Conservation (phyloP, 1,140 invertebrate species). For the Trachymyrmex septentrionalis region DNA sequence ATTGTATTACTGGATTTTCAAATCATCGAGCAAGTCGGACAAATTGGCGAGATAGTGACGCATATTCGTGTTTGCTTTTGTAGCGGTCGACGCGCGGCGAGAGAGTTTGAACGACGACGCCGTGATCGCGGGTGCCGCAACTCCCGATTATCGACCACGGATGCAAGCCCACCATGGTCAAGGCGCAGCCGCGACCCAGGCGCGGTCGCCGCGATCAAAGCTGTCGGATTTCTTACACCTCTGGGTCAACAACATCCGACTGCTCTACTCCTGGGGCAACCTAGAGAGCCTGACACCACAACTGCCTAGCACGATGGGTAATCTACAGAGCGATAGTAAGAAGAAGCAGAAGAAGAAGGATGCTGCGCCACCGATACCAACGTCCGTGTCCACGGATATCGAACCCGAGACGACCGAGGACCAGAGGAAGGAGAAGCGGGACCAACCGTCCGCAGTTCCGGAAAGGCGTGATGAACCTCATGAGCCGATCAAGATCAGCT, state of each 20-base stretch:
- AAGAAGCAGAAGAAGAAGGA: constrained; percentile 76
- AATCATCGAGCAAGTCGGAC: background rate
- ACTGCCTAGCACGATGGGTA: constrained; percentile 78
- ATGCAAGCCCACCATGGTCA: constrained; percentile 59
- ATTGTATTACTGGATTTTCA: background rate
- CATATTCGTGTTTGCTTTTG: constrained; percentile 20
- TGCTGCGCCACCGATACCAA: constrained; percentile 20
- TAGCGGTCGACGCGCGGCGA: background rate
- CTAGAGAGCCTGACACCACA: constrained; percentile 1
- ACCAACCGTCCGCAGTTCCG: constrained; percentile 15
- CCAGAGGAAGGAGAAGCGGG: constrained; percentile 46
- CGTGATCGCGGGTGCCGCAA: constrained; percentile 7
- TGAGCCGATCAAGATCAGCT: constrained; percentile 57
- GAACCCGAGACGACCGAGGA: constrained; percentile 59
- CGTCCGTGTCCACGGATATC: constrained; percentile 29
- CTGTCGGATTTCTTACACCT: constrained; percentile 77
- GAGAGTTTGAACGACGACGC: constrained; percentile 9
- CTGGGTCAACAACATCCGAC: constrained; percentile 75
- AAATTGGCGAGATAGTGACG: background rate
- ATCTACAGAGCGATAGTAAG: constrained; percentile 82
- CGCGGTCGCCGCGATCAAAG: constrained; percentile 69
- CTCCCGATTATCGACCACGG: constrained; percentile 72
- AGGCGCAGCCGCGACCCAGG: constrained; percentile 79
- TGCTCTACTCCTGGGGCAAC: constrained; percentile 57
- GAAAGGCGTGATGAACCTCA: constrained; percentile 20